Conservation (phyloP, 2,113 vertebrate genomes). For the Ophthalmolycus amberensis region DNA sequence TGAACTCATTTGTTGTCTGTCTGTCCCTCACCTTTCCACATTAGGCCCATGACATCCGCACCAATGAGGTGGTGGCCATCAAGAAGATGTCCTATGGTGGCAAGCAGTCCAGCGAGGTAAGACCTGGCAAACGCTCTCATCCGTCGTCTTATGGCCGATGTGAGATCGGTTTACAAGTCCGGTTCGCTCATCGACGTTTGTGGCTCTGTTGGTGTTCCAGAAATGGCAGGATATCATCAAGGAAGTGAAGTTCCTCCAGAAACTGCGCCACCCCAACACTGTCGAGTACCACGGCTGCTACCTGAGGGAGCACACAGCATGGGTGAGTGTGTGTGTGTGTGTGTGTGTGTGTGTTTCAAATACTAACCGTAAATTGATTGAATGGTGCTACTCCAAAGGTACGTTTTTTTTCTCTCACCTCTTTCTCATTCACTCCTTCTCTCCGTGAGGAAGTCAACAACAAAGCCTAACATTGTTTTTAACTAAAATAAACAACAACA, state of each 20-base stretch:
- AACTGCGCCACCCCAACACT: conserved; percentile 93
- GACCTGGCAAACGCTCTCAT: neutral
- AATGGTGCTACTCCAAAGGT: too few relatives aligned
- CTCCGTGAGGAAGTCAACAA: neutral
- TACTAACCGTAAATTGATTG: too few relatives aligned
- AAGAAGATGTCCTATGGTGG: conserved; percentile 96
- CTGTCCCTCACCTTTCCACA: neutral
- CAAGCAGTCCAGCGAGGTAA: conserved; percentile 93
- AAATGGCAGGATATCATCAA: conserved; percentile 98
- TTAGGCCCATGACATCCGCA: conserved; percentile 92
- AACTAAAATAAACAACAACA: neutral
- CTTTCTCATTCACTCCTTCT: neutral
- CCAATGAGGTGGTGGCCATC: conserved; percentile 94
- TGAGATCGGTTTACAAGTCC: neutral
- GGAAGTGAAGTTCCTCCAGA: conserved; percentile 94
- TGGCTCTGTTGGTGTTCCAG: conserved; percentile 72
- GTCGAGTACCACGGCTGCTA: conserved; percentile 95
- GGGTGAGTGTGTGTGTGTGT: conserved; percentile 82
- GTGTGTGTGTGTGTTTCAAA: conserved; percentile 64
- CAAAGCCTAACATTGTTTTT: neutral
- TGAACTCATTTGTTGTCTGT: neutral
- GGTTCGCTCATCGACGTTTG: neutral
- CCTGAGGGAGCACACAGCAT: conserved; percentile 93
- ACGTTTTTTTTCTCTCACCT: too few relatives aligned
- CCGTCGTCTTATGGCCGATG: neutral